Base-by-base conservation (phyloP, 2,888 invertebrate species). In the Thymelicus acteon region DNA sequence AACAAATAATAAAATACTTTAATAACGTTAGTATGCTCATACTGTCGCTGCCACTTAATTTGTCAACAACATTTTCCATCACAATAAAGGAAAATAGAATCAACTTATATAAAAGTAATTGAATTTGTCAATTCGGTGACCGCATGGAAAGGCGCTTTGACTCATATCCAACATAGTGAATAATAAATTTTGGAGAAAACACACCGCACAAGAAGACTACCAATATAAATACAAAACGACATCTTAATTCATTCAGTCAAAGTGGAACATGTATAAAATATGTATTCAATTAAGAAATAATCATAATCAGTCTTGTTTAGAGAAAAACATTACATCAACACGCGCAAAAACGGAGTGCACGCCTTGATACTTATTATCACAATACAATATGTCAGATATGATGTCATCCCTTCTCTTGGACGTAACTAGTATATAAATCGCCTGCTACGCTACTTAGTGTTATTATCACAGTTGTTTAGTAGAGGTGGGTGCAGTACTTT, bases 291-390 rank as follows among this genome's bases (percentile, higher is more conserved):
- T 71, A 93, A 94, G 93, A 94, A 94, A 94, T 94, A 94, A 94
- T 94, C 94, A 94, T 94, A 94, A 94, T 94, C 94, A 94, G 94
- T 94, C 94, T 94, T 94, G 91, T 92, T 93, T 92, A 92, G 92
- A 93, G 92, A 94, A 94, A 31, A 94, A 93, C 88, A 87, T 92
- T 91, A 87, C 79, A 88, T 85, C 89, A 87, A 89, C 88, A 85
- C 89, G 88, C 82, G 84, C 82, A 78, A 82, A 83, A 83, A 82
- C 64, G 79, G 78, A 79, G 79, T 81, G 80, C 86, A 89, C 90
- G 90, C 78, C 80, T 88, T 82, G 89, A 88, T 88, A 86, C 85
- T 87, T 86, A 79, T 78, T 91, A 92, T 93, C 92, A 93, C 92
- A 93, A 90, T 92, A 93, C 93, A 94, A 85, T 92, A 93, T 93